Evolutionary conservation across 2,888 invertebrate genomes (phyloP), one percentile per base, ranked within the genome.

Genomic region (Apodemia duryi): DNA sequence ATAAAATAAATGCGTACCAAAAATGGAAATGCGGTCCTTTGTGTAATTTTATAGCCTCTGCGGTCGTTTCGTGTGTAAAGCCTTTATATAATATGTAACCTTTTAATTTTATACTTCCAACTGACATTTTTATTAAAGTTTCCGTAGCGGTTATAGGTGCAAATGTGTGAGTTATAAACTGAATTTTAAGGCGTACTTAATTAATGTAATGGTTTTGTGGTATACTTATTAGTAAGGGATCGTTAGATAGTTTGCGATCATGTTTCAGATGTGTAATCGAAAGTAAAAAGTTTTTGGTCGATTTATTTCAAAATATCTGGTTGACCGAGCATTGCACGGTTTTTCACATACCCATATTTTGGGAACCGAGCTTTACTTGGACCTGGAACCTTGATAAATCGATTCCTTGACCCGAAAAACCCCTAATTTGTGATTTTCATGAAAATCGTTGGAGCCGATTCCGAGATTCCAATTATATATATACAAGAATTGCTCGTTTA

Each of bases 11-110:
- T 71, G 70, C 73, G 74, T 74, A 74, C 71, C 72, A 71, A 73
- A 79, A 79, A 82, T 81, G 78, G 78, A 78, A 81, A 81, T 80
- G 72, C 65, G 71, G 63, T 71, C 74, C 74, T 79, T 78, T 76
- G 78, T 77, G 74, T 74, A 75, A 76, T 71, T 73, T 78, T 76
- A 77, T 73, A 74, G 69, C 61, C 62, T 65, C 57, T 2, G 32
- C 13, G 49, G 57, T 67, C 66, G 64, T 67, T 66, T 66, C 68
- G 74, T 72, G 76, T 78, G 74, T 75, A 73, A 74, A 73, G 74
- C 72, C 71, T 77, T 78, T 75, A 75, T 76, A 73, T 73, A 72
- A 75, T 76, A 73, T 73, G 71, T 66, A 61, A 66, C 57, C 63
- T 65, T 57, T 66, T 68, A 54, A 70, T 68, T 67, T 51, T 63